Evolutionary conservation across 1,140 invertebrate genomes (phyloP), one percentile per base, ranked within the genome.

Genomic region (Diachasmimorpha longicaudata): DNA sequence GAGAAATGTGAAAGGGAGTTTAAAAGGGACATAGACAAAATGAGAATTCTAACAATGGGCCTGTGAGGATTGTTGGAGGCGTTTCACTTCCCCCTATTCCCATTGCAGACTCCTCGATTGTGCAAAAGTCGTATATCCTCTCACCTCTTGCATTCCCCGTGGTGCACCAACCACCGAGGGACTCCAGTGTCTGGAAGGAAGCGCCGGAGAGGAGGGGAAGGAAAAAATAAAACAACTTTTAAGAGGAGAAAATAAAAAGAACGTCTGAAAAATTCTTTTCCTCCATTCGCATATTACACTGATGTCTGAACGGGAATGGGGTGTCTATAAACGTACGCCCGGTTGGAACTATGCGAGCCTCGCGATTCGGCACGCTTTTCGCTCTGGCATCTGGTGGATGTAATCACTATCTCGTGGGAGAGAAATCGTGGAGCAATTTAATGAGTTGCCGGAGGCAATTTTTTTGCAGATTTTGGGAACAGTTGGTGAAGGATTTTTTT

Each of bases 61-160:
- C n/a, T 31, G 23, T 14, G 58, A 19, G 23, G 19, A 23, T 63
- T 63, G 23, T 63, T 63, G 58, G 58, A 25, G 58, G 58, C 58
- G 58, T 63, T 63, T 63, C 58, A 25, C 23, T 63, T 23, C 11
- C 14, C 31, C 58, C 5, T n/a, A 4, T 52, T 52, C 48, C 16
- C 48, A 52, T 10, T 52, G 48, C n/a, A 46, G 44, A 46, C 48
- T n/a, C n/a, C 48, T 11, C 23, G 58, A 25, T 23, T 63, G 58
- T 31, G 19, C 58, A 63, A 63, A 63, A 67, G 42, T 23, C 44
- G 48, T 16, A 16, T 66, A 39, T 52, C 36, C 31, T 19, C 74
- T 75, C 52, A 52, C 36, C 68, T 58, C 66, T 72, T 73, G 31
- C 63, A 76, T 78, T 75, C 44, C n/a, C 44, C 5, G 14, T 19